Base-by-base conservation (phyloP, 2,113 vertebrate species). In the Gallinago jamesoni region DNA sequence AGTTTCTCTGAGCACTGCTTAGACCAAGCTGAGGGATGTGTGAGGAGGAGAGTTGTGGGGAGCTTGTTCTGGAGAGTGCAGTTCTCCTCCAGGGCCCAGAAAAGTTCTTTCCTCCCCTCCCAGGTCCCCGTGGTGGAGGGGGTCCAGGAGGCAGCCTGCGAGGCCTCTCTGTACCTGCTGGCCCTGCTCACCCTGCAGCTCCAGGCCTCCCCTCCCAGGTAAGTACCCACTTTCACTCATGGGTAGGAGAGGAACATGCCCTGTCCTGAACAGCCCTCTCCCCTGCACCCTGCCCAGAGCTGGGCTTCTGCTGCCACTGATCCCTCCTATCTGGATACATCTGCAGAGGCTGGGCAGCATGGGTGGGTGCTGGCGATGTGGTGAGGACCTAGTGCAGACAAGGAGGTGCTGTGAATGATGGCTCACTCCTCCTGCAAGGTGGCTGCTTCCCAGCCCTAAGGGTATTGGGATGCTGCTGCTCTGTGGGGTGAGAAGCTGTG, bases 111-210 rank as follows among this genome's bases (percentile, higher is more conserved):
- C 35, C 60, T 90, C 25, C 28, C 14, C 14, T 81, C 13, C 14
- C 31, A 39, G 98, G 63, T 98, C 41, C 89, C 87, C 23, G 47
- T 97, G 50, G 64, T 11, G 4, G 97, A 97, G 35, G 80, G n/a
- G 21, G 50, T 69, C 21, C 91, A 77, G 84, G 85, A 90, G 57
- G 35, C 97, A 83, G 73, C 86, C 19, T 79, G 78, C 1, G 98
- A 98, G 93, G 96, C 96, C 31, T 92, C 97, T 7, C 85, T 98
- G 43, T 95, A 96, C 63, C 92, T 98, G 39, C 76, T 98, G 45
- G 96, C 98, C 39, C 90, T 98, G 33, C 96, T 98, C 35, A 93
- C 93, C 39, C 56, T 97, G 48, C 95, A 97, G 47, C 84, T 97
- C 59, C 97, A 98, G 93, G 78, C 47, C 31, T 81, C 94, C 22